Evolutionary conservation across 2,888 invertebrate species (phyloP).

Genomic region (Norana najaformis): DNA sequence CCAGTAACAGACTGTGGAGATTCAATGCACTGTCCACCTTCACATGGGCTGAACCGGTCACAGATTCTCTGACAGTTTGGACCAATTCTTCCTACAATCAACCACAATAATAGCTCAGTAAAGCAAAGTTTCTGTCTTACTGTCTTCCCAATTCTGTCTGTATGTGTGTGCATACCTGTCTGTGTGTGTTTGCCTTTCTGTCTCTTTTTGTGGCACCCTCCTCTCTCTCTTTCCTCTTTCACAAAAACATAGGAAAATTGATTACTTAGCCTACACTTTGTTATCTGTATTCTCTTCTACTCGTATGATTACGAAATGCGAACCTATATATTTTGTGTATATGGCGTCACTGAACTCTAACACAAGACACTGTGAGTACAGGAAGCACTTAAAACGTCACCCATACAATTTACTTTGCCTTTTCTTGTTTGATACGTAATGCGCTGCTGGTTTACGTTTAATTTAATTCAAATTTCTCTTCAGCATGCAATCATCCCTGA

Average conservation of each 20-base stretch:
- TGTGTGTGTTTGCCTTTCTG: neutral
- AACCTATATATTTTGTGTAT: neutral
- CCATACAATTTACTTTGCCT: neutral
- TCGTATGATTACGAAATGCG: neutral
- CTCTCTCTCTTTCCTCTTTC: neutral
- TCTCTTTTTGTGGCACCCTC: neutral
- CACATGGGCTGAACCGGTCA: constrained; percentile 75
- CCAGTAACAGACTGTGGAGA: constrained; percentile 67
- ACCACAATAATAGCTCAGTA: neutral
- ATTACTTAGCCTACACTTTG: neutral
- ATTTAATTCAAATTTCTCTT: no score
- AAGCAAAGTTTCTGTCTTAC: neutral
- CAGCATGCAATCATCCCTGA: no score
- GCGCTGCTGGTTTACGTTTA: no score
- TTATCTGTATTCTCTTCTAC: neutral
- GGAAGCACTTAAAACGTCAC: neutral
- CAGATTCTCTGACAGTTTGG: constrained; percentile 78
- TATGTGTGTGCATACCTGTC: neutral
- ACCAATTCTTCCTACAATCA: constrained; percentile 62
- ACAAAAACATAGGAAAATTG: neutral
- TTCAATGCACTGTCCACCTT: constrained; percentile 63
- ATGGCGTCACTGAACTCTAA: neutral
- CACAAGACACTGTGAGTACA: neutral
- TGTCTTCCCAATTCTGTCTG: neutral
- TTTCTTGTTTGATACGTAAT: no score